Base-by-base conservation (phyloP, 1,140 invertebrate genomes). In the Acromyrmex heyeri region DNA sequence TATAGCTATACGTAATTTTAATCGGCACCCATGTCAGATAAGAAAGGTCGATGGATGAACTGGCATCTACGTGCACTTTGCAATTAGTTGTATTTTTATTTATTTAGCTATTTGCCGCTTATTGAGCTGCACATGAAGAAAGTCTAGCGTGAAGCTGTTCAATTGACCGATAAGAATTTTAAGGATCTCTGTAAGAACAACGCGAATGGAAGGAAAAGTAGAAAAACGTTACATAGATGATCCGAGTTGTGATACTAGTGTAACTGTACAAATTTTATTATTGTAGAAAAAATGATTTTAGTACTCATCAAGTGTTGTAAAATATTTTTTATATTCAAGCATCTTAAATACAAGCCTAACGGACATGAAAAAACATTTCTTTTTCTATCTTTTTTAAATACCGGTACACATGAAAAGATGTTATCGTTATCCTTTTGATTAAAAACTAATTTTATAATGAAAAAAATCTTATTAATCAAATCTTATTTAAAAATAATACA, bases 51-150 rank as follows among this genome's bases (percentile, higher is more conserved):
- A 91, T 85, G 87, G 88, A 92, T 93, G 86, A 91, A 90, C 88
- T 72, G 69, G 85, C 87, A 88, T 90, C 88, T 88, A 90, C 82
- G 78, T 86, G 77, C 69, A 70, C 79, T 48, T 91, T 81, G 92
- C 91, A 94, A 94, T 94, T 94, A 94, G 91, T 87, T 82, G 78
- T 91, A 86, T 92, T 93, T 93, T 93, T 93, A 92, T 93, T 93
- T 93, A 93, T 91, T 90, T 61, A 24, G 6, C n/a, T 85, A 79
- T 87, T 59, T 57, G 64, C 34, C 21, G 79, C 12, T 83, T 89
- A 72, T 89, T 90, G 76, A 88, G 27, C 64, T 53, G n/a, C 27
- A 53, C 48, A 27, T 50, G 65, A 50, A 69, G 18, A 78, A 61
- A 55, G 61, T 12, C 27, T n/a, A 44, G 21, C 73, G 53, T 57